Percentiles rank a stretch among this genome's conserved stretches.
Evolutionary conservation across 2,113 vertebrate genomes (phyloP).

Genomic region (Tringa solitaria): DNA sequence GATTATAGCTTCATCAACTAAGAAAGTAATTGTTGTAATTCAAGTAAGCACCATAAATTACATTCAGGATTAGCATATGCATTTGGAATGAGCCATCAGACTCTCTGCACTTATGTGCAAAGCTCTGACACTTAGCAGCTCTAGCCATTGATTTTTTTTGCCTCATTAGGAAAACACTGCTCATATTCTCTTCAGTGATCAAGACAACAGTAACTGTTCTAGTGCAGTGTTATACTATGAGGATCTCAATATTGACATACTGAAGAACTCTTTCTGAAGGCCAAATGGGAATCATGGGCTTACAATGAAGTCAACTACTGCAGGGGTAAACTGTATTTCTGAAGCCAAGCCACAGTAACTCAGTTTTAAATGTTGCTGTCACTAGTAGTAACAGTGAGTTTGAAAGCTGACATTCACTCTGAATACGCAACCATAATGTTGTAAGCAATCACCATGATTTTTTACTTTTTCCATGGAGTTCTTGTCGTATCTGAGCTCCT

Average conservation of each 20-base stretch:
- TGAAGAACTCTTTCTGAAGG: not conserved
- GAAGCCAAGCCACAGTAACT: not conserved
- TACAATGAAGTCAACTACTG: not conserved
- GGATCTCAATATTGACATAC: not conserved
- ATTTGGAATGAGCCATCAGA: not conserved
- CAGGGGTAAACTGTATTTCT: not conserved
- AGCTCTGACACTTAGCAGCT: not conserved
- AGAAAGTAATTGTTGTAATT: slow-evolving; percentile 35
- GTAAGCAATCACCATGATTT: not conserved
- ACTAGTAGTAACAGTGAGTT: not conserved
- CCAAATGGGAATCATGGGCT: not conserved
- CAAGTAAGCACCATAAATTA: slow-evolving; percentile 28
- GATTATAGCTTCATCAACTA: slow-evolving; percentile 24
- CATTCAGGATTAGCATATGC: not conserved
- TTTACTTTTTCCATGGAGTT: not conserved
- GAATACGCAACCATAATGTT: not conserved
- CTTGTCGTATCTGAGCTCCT: not conserved
- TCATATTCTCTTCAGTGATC: not conserved
- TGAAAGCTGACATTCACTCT: not conserved
- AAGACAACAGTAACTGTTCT: not conserved
- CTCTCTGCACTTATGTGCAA: not conserved
- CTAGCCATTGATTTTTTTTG: not conserved
- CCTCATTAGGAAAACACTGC: not conserved
- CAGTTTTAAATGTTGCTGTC: not conserved
- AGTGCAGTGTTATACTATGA: not conserved